phyloP scores from a whole-genome alignment of 2,888 invertebrate species.

The Drepanosiphum platanoidis region DNA sequence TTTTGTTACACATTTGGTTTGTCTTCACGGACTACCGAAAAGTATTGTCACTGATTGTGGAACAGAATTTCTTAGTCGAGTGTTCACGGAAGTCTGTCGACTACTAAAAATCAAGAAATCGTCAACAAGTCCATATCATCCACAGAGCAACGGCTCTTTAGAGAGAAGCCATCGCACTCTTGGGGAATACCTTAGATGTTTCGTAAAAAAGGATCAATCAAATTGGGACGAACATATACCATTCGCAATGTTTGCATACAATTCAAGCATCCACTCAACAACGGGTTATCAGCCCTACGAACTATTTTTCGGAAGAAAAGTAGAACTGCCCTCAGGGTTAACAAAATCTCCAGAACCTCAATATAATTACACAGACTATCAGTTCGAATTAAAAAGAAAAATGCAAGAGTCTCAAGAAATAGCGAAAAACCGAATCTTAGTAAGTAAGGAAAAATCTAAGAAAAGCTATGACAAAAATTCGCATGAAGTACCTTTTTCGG shows the following conservation, averaged over 20 bases:
- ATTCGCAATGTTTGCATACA: conserved; percentile 25
- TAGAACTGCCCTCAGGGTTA: background rate
- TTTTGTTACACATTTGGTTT: conserved; percentile 1
- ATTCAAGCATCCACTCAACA: background rate
- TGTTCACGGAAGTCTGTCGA: no score
- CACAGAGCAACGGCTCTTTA: background rate
- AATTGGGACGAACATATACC: conserved; percentile 18
- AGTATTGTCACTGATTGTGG: background rate
- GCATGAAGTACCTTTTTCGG: background rate
- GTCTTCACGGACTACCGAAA: background rate
- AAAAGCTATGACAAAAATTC: background rate
- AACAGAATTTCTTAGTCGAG: no score
- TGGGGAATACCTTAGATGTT: conserved; percentile 8
- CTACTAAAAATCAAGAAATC: no score
- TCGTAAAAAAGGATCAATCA: background rate
- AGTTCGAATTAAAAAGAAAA: conserved; percentile 7
- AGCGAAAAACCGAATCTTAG: background rate
- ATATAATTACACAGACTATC: no score
- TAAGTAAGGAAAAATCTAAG: background rate
- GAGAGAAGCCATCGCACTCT: background rate
- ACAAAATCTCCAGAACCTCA: background rate
- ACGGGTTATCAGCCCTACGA: background rate
- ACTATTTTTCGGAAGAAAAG: background rate
- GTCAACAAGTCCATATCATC: no score
- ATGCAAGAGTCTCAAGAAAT: background rate